These are phyloP conservation scores for Bolinopsis microptera DNA, from an alignment of 37 sponge, comb jelly and placozoan species.

Conservation along the genomic window DNA sequence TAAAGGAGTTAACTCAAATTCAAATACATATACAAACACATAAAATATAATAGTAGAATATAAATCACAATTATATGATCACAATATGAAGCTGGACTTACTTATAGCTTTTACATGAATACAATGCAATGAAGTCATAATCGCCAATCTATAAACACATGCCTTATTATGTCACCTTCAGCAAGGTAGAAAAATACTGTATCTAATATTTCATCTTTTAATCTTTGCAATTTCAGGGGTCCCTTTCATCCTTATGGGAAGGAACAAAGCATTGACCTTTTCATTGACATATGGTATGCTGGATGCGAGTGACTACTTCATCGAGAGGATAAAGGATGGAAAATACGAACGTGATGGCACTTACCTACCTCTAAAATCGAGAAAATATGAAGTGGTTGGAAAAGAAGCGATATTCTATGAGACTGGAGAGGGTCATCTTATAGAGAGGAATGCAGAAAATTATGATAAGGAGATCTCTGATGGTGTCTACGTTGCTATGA, in stretches of 20 bases:
- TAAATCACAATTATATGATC: too few species aligned
- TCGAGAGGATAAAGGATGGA: conserved; percentile 21
- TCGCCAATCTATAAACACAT: too few species aligned
- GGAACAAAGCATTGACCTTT: neutral
- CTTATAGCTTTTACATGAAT: too few species aligned
- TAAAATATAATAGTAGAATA: too few species aligned
- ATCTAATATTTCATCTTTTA: too few species aligned
- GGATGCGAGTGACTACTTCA: conserved; percentile 42
- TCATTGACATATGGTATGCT: conserved; percentile 53
- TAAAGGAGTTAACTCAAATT: too few species aligned
- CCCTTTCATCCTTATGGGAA: conserved; percentile 30
- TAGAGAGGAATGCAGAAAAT: neutral
- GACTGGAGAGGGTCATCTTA: conserved; percentile 25
- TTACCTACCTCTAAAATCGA: neutral
- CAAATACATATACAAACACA: too few species aligned
- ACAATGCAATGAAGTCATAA: too few species aligned
- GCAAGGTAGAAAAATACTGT: too few species aligned
- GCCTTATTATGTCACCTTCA: too few species aligned
- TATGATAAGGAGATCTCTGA: neutral
- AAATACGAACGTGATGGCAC: conserved; percentile 32
- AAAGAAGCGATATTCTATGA: conserved; percentile 1
- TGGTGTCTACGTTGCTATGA: conserved; percentile 39
- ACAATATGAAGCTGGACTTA: too few species aligned
- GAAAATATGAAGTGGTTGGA: neutral
- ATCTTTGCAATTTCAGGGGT: too few species aligned